These are phyloP conservation scores for Andrena cerasifolii DNA, from an alignment of 1,140 invertebrate species.

Conservation along the genomic window DNA sequence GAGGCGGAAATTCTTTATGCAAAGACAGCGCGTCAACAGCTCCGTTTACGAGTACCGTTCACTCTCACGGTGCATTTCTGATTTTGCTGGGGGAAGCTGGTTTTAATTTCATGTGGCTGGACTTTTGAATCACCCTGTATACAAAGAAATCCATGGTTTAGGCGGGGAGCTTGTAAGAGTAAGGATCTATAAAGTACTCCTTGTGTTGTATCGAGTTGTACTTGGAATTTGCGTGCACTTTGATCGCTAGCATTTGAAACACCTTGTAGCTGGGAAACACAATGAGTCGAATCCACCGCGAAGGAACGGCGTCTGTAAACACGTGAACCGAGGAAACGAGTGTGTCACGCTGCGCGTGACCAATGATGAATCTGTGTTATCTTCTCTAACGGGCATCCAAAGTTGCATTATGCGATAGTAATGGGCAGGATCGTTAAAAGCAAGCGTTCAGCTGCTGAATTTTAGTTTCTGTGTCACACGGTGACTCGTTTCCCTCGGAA, in stretches of 20 bases:
- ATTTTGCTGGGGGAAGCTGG: too few relatives aligned
- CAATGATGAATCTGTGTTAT: slow-evolving; percentile 23
- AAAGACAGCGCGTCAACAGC: too few relatives aligned
- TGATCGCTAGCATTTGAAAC: not conserved
- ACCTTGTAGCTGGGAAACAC: not conserved
- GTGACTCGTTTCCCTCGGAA: not conserved
- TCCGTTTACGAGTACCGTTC: too few relatives aligned
- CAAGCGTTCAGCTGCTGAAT: not conserved
- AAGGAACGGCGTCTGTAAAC: not conserved
- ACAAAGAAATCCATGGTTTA: not conserved
- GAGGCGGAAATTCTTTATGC: not conserved
- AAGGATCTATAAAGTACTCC: too few relatives aligned
- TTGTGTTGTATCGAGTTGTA: too few relatives aligned
- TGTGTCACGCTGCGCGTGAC: not conserved
- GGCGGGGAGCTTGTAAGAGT: too few relatives aligned
- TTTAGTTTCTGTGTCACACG: not conserved
- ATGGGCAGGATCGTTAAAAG: not conserved
- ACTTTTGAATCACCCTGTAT: not conserved
- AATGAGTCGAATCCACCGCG: not conserved
- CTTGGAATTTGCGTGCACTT: too few relatives aligned
- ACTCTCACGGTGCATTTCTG: too few relatives aligned
- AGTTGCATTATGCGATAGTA: not conserved
- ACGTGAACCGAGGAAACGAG: not conserved
- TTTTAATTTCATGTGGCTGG: too few relatives aligned
- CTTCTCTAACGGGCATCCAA: not conserved